phyloP scores from a whole-genome alignment of 2,797 vertebrate species.

The Sciaenops ocellatus region DNA sequence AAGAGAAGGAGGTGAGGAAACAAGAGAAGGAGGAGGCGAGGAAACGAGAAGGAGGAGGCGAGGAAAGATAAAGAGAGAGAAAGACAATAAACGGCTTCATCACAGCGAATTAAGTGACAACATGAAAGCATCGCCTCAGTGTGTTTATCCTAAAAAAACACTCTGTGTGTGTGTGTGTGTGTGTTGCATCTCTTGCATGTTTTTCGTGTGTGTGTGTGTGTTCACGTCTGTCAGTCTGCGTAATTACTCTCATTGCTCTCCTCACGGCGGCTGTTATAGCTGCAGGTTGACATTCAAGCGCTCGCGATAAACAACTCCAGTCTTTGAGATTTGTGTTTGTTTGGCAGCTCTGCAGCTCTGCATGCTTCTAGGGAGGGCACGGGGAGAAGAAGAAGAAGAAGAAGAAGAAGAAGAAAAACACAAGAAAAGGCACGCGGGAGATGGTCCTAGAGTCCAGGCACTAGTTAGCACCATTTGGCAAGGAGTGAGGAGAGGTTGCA shows the following conservation, averaged over 20 bases:
- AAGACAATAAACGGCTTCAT: slow-evolving; percentile 79
- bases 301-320: slow-evolving; percentile 74
- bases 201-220: slow-evolving; percentile 34
- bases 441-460: slow-evolving; percentile 46
- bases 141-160: slow-evolving; percentile 74
- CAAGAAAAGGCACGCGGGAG: slow-evolving; percentile 33
- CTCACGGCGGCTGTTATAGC: slow-evolving; percentile 62
- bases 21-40: slow-evolving; percentile 43
- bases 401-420: slow-evolving; percentile 22
- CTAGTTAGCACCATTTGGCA: slow-evolving; percentile 73
- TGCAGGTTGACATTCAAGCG: slow-evolving; percentile 75
- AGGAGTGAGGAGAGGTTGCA: slow-evolving; percentile 77
- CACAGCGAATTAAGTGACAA: slow-evolving; percentile 72
- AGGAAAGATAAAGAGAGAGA: slow-evolving; percentile 59
- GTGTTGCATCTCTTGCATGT: slow-evolving; percentile 59
- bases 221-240: slow-evolving; percentile 71
- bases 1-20: slow-evolving; percentile 43
- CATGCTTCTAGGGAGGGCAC: slow-evolving; percentile 68
- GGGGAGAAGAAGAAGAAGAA: not conserved
- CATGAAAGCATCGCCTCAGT: slow-evolving; percentile 84
- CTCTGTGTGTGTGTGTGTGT: slow-evolving; percentile 52
- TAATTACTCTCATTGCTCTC: slow-evolving; percentile 73
- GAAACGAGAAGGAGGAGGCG: slow-evolving; percentile 37
- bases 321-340: slow-evolving; percentile 70
- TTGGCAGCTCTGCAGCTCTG: slow-evolving; percentile 43